phyloP scores from a whole-genome alignment of 1,140 invertebrate genomes.

The Calephelis virginiensis region DNA sequence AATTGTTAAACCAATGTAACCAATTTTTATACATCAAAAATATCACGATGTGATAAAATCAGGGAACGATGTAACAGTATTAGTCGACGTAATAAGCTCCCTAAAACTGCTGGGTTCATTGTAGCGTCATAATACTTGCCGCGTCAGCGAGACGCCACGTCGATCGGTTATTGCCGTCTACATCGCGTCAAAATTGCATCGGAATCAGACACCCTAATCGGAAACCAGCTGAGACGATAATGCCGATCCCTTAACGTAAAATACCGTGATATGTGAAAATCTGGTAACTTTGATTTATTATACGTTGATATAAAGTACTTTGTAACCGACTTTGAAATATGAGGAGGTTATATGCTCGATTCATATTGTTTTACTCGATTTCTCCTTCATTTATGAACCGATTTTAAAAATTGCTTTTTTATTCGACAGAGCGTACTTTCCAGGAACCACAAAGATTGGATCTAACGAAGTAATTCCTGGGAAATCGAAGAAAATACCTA shows the following conservation, averaged over 20 bases:
- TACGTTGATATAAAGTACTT: neutral
- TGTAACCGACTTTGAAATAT: too few relatives aligned
- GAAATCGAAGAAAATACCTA: too few relatives aligned
- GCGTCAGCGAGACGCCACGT: slow-evolving; percentile 39
- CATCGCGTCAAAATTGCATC: slow-evolving; percentile 42
- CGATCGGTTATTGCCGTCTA: slow-evolving; percentile 41
- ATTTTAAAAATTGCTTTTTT: too few relatives aligned
- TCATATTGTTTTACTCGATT: too few relatives aligned
- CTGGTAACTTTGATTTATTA: neutral
- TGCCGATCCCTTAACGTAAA: slow-evolving; percentile 16
- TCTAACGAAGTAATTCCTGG: too few relatives aligned
- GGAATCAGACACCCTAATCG: slow-evolving; percentile 33
- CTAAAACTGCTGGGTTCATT: neutral
- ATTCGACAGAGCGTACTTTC: too few relatives aligned
- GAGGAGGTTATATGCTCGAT: too few relatives aligned
- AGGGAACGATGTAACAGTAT: neutral
- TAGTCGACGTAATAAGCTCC: neutral
- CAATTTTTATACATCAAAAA: neutral
- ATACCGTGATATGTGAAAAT: slow-evolving; percentile 10
- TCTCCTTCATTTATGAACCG: too few relatives aligned
- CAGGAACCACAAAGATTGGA: too few relatives aligned
- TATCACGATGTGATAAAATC: neutral
- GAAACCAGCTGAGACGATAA: slow-evolving; percentile 30
- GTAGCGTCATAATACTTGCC: slow-evolving; percentile 10
- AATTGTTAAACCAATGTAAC: too few relatives aligned